Percentiles rank a stretch among this genome's conserved stretches.
Conservation (phyloP, 1,140 invertebrate species). For the Nasonia vitripennis region DNA sequence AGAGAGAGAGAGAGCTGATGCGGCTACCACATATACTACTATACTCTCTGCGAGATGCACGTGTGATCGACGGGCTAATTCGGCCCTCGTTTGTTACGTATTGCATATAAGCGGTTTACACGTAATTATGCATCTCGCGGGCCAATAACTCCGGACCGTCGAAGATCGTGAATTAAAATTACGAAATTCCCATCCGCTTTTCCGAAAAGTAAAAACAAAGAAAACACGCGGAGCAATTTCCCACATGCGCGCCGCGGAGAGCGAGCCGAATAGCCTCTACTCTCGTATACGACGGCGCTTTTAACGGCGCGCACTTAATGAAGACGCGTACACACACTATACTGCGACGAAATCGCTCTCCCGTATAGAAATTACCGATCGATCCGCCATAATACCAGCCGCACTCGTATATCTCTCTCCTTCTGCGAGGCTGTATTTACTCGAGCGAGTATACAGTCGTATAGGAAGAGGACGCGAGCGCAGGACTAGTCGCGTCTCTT, state of each 20-base stretch:
- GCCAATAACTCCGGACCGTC: background rate
- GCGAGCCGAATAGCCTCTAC: background rate
- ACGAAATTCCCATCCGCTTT: no score
- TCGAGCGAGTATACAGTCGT: background rate
- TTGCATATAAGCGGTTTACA: background rate
- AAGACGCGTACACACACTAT: background rate
- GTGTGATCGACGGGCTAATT: background rate
- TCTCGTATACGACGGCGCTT: background rate
- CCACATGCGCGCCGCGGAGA: background rate
- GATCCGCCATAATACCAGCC: background rate
- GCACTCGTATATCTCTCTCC: background rate
- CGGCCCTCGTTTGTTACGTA: background rate
- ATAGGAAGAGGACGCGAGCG: background rate
- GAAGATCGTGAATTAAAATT: no score
- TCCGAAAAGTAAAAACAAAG: background rate
- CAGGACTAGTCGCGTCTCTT: background rate
- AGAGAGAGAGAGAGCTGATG: no score
- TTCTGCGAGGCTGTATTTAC: background rate
- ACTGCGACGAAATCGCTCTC: constrained; percentile 5
- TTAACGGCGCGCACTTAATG: constrained; percentile 14
- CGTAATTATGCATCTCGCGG: background rate
- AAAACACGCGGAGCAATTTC: background rate
- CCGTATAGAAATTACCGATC: constrained; percentile 28
- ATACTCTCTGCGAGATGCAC: no score
- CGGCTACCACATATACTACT: no score